Evolutionary conservation across 2,113 vertebrate genomes (phyloP).

Genomic region (Myotis lucifugus): DNA sequence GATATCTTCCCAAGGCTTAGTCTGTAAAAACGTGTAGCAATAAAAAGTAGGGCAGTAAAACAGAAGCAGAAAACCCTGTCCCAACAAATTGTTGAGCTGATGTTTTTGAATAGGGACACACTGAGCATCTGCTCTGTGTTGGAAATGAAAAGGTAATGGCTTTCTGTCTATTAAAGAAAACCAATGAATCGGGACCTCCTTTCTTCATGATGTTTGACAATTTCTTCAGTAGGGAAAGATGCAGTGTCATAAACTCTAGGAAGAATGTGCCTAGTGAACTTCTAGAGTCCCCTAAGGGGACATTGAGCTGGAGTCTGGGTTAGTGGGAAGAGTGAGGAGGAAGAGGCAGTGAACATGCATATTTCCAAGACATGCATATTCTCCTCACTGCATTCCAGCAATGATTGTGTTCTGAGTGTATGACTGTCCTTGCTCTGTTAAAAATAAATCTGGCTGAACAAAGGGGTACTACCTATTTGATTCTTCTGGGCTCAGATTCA

Average conservation of each 20-base stretch:
- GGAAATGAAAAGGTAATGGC: not conserved
- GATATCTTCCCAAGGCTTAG: not conserved
- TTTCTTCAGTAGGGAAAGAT: not conserved
- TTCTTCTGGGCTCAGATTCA: constrained; percentile 35
- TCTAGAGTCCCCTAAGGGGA: not conserved
- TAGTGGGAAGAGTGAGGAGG: not conserved
- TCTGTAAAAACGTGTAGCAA: not conserved
- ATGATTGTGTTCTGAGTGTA: not conserved
- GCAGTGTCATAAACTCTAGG: not conserved
- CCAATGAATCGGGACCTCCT: not conserved
- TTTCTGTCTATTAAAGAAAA: constrained; percentile 32
- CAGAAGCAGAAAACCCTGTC: not conserved
- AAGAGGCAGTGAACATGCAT: not conserved
- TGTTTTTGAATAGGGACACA: not conserved
- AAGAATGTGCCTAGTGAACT: not conserved
- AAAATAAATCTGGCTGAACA: constrained; percentile 23
- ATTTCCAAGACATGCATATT: not conserved
- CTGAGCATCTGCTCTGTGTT: not conserved
- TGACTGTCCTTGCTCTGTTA: not conserved
- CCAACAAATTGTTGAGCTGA: not conserved
- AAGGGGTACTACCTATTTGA: not conserved
- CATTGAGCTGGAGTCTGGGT: not conserved
- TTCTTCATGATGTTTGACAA: not conserved
- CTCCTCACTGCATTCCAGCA: not conserved
- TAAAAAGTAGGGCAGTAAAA: not conserved